These are phyloP conservation scores for Rhipidura dahli DNA, from an alignment of 2,113 vertebrate genomes.

Conservation along the genomic window DNA sequence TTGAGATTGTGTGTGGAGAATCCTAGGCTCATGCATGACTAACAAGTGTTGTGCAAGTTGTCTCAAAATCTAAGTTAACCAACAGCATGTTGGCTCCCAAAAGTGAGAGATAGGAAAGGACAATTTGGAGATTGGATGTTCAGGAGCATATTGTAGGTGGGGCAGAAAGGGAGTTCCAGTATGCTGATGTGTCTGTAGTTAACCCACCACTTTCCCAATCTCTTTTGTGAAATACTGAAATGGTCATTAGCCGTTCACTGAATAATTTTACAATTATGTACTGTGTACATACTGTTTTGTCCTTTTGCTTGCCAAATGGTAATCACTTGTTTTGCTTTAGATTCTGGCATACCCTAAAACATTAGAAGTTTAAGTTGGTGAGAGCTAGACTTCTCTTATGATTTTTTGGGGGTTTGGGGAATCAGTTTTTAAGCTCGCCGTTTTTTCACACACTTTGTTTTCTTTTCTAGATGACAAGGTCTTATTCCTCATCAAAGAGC, in stretches of 20 bases:
- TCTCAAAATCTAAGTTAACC: background rate
- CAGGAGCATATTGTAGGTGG: background rate
- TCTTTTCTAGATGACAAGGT: slow-evolving; percentile 83
- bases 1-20: background rate
- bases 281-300: background rate
- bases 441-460: background rate
- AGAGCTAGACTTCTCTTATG: background rate
- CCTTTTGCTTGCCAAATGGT: background rate
- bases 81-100: background rate
- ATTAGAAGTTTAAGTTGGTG: background rate
- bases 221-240: background rate
- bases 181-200: background rate
- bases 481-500: slow-evolving; percentile 88
- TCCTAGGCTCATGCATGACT: background rate
- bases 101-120: background rate
- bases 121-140: background rate
- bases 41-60: background rate
- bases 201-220: background rate
- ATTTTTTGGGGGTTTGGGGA: background rate
- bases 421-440: background rate
- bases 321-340: background rate
- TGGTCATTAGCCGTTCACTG: background rate
- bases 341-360: background rate
- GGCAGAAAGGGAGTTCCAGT: background rate
- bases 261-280: background rate